Conservation (phyloP, 2,888 invertebrate species). For the Hypena proboscidalis region DNA sequence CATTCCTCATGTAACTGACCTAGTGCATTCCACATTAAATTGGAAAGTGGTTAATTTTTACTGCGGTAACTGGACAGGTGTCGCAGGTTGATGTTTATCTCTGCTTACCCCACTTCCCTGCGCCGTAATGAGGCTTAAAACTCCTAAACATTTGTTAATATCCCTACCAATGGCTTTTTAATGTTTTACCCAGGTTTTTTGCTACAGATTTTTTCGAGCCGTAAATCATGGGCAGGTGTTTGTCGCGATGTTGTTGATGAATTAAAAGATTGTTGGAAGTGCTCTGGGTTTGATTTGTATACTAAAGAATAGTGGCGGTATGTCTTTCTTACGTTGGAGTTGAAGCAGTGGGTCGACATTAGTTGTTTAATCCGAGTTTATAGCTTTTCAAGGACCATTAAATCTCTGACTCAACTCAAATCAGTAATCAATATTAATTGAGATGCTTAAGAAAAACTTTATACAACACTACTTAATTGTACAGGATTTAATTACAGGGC, state of each 20-base stretch:
- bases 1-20: slow-evolving; percentile 4
- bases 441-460: no score
- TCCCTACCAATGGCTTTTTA: slow-evolving; percentile 69
- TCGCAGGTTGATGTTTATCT: slow-evolving; percentile 43
- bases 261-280: slow-evolving; percentile 20
- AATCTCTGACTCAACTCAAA: no score
- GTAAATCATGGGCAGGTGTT: slow-evolving; percentile 42
- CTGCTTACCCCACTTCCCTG: slow-evolving; percentile 36
- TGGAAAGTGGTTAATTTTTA: slow-evolving; percentile 16
- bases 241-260: slow-evolving; percentile 15
- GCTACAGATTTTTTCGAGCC: slow-evolving; percentile 36
- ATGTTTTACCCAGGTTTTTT: slow-evolving; percentile 59
- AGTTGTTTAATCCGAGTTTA: no score
- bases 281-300: no score
- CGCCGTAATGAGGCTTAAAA: slow-evolving; percentile 67
- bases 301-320: no score
- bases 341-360: no score
- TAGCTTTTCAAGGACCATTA: no score
- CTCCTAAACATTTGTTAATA: slow-evolving; percentile 75
- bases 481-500: neutral
- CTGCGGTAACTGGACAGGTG: slow-evolving; percentile 37
- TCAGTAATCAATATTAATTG: no score
- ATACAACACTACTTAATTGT: no score
- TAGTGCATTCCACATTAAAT: slow-evolving; percentile 10
- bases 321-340: no score